Conservation (phyloP, 2,888 invertebrate genomes). For the Incurvaria masculella region DNA sequence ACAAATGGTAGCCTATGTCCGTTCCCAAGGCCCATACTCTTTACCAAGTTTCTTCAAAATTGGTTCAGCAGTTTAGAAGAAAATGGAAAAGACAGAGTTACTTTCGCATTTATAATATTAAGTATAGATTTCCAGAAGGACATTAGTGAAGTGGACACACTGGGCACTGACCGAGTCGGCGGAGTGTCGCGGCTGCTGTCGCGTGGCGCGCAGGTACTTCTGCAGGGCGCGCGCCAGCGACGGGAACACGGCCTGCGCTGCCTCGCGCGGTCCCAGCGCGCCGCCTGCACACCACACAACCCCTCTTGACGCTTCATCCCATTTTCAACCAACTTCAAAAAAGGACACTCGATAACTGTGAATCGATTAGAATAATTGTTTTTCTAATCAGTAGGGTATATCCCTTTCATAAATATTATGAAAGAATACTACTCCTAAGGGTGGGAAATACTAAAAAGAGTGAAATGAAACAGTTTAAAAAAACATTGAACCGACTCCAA, state of each 20-base stretch:
- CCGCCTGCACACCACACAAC: constrained; percentile 64
- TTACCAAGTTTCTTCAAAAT: neutral
- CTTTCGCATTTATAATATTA: neutral
- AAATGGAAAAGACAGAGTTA: neutral
- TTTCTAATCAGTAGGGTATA: too few species aligned
- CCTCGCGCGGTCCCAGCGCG: constrained; percentile 92
- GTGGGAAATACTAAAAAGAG: too few species aligned
- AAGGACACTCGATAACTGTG: too few species aligned
- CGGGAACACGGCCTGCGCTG: constrained; percentile 97
- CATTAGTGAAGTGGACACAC: neutral
- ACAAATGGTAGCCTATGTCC: too few species aligned
- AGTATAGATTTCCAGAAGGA: neutral
- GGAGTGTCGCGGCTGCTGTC: constrained; percentile 94
- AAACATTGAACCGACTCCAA: too few species aligned
- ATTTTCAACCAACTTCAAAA: too few species aligned
- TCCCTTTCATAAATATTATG: too few species aligned
- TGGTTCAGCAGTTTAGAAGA: constrained; percentile 2
- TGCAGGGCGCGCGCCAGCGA: constrained; percentile 94
- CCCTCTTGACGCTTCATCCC: too few species aligned
- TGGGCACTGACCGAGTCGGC: constrained; percentile 70
- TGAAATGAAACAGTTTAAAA: too few species aligned
- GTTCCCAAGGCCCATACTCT: too few species aligned
- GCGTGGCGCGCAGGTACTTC: constrained; percentile 92
- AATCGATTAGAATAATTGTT: too few species aligned
- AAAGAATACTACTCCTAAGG: too few species aligned